Evolutionary conservation across 1,140 invertebrate genomes (phyloP), one percentile per base, ranked within the genome.

Genomic region (Plutomurus gul): DNA sequence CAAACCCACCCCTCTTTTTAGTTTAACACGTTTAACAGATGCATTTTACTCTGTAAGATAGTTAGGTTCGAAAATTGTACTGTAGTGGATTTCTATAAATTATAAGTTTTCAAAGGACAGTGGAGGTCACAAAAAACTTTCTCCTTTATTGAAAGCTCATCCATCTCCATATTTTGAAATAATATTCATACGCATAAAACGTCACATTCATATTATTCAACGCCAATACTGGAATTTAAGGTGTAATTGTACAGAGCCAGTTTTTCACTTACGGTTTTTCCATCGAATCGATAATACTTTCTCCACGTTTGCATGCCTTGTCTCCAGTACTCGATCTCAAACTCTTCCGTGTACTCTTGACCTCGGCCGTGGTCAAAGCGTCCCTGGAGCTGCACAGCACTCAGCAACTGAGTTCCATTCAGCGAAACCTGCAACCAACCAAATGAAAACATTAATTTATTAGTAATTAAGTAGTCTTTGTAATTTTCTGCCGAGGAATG

Each of bases 301-400:
- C 88, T 88, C 92, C 92, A 94, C 27, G 88, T 86, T 8, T 84
- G 81, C 75, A 92, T 87, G 16, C 89, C 89, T 3, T 91, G 89
- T 82, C 92, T 85, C 88, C 89, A 91, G 85, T 95, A 95, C 84
- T 95, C 93, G 20, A 95, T 83, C 37, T 90, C 88, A 84, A 93
- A 95, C 75, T 91, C 88, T 84, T 93, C 91, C 22, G 91, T 89
- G 85, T 91, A 95, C 85, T 95, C 94, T 81, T 91, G 89, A 30
- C 94, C 94, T 83, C 90, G 89, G 33, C 93, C 93, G 39, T 46
- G 91, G 76, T 92, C 92, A 86, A 91, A 94, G 22, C 94, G 90
- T 20, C 94, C 94, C 85, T 95, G 94, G 10, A 92, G 92, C 84
- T 93, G 91, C 51, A 95, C 90, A 33, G 88, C 90, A 7, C 91